These are phyloP conservation scores for Eretmocerus hayati DNA, from an alignment of 2,888 invertebrate species.

Conservation along the genomic window DNA sequence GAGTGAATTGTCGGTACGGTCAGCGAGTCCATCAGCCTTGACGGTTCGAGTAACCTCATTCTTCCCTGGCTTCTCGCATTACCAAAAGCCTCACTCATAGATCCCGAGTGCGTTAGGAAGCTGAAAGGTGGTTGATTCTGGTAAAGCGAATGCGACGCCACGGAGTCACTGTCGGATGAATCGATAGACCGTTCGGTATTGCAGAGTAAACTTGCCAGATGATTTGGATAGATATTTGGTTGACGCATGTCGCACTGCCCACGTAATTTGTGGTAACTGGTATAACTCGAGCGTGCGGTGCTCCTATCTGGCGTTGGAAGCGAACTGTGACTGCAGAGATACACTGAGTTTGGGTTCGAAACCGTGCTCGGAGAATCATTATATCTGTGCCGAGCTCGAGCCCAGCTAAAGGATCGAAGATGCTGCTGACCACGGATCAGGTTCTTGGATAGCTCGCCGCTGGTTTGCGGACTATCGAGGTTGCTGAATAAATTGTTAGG, in stretches of 20 bases:
- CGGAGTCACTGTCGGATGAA: no score
- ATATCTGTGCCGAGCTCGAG: constrained; percentile 13
- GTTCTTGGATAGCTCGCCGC: no score
- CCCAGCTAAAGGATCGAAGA: constrained; percentile 22
- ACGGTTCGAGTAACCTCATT: constrained; percentile 27
- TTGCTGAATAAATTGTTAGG: no score
- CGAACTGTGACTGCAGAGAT: constrained; percentile 27
- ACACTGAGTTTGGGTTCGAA: no score
- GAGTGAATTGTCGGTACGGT: constrained; percentile 37
- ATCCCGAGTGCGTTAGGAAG: constrained; percentile 31
- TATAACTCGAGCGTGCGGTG: no score
- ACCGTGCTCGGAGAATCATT: constrained; percentile 24
- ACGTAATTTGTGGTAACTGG: no score
- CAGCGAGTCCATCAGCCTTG: constrained; percentile 27
- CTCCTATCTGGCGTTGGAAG: constrained; percentile 26
- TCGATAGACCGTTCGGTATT: no score
- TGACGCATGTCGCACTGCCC: no score
- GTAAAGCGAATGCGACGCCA: neutral
- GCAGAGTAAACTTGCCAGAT: no score
- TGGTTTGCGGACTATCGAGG: no score
- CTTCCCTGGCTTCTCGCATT: constrained; percentile 19
- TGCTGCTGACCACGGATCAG: no score
- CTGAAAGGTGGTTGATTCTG: constrained; percentile 22
- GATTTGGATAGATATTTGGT: no score
- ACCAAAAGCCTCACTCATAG: constrained; percentile 22